Percentiles rank a stretch among this genome's conserved stretches.
phyloP scores from a whole-genome alignment of 2,113 vertebrate species.

The Charadrius vociferus region DNA sequence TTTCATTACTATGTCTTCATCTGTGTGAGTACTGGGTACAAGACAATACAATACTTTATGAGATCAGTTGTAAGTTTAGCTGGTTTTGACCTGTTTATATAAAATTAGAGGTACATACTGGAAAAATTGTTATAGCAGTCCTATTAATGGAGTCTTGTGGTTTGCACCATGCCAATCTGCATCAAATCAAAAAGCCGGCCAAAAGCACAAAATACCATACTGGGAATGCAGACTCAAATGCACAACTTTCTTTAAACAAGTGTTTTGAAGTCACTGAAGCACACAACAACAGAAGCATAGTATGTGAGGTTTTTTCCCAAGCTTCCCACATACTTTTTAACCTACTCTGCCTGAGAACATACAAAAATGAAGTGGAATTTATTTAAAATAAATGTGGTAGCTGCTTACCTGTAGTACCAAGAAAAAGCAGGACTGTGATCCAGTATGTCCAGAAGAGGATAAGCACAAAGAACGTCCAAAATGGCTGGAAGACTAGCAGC shows the following conservation, averaged over 20 bases:
- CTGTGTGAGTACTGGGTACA: background rate
- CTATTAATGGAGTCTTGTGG: background rate
- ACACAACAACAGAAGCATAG: background rate
- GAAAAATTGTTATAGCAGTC: background rate
- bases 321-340: background rate
- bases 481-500: constrained; percentile 92
- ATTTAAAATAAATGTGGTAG: background rate
- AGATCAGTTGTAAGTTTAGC: background rate
- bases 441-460: constrained; percentile 95
- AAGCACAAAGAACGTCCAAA: constrained; percentile 93
- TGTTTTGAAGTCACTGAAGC: background rate
- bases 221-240: background rate
- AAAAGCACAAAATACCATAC: background rate
- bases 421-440: constrained; percentile 92
- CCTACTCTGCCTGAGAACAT: background rate
- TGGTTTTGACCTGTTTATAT: background rate
- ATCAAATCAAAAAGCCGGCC: background rate
- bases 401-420: constrained; percentile 89
- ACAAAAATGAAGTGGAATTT: background rate
- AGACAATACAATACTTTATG: background rate
- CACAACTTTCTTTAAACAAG: background rate
- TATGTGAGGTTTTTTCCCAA: background rate
- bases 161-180: background rate
- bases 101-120: background rate
- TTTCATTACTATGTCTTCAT: background rate